These are phyloP conservation scores for Tupaia chinensis DNA, from an alignment of 2,113 vertebrate species.

Conservation along the genomic window DNA sequence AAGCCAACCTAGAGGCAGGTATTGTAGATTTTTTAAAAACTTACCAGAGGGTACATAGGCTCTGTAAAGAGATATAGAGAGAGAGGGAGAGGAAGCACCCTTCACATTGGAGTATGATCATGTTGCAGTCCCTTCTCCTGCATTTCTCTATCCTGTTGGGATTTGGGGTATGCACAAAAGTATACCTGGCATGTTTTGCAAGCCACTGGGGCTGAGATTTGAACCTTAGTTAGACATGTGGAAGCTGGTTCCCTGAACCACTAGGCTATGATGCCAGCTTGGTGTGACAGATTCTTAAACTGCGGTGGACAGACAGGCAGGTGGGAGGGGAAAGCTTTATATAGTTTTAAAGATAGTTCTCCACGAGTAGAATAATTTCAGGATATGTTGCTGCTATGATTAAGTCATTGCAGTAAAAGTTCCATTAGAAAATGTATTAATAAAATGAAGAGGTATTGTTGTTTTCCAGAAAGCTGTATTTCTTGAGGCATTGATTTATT, in stretches of 20 bases:
- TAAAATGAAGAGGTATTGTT: constrained; percentile 23
- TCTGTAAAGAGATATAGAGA: too few relatives aligned
- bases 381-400: constrained; percentile 26
- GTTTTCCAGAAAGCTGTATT: constrained; percentile 51
- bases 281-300: neutral
- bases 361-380: neutral
- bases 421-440: constrained; percentile 6
- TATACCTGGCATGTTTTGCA: too few relatives aligned
- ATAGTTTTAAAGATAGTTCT: neutral
- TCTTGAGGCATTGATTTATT: neutral
- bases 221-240: too few relatives aligned
- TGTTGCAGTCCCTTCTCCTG: too few relatives aligned
- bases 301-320: neutral
- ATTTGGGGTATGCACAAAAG: too few relatives aligned
- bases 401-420: constrained; percentile 1
- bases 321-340: neutral
- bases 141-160: too few relatives aligned
- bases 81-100: too few relatives aligned
- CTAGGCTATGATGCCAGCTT: too few relatives aligned
- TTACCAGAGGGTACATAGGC: too few relatives aligned
- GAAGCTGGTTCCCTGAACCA: too few relatives aligned
- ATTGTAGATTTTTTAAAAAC: neutral
- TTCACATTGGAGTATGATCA: too few relatives aligned
- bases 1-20: neutral
- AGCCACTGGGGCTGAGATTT: too few relatives aligned